These are phyloP conservation scores for Pinna nobilis DNA, from an alignment of 1,140 invertebrate genomes.

Conservation along the genomic window DNA sequence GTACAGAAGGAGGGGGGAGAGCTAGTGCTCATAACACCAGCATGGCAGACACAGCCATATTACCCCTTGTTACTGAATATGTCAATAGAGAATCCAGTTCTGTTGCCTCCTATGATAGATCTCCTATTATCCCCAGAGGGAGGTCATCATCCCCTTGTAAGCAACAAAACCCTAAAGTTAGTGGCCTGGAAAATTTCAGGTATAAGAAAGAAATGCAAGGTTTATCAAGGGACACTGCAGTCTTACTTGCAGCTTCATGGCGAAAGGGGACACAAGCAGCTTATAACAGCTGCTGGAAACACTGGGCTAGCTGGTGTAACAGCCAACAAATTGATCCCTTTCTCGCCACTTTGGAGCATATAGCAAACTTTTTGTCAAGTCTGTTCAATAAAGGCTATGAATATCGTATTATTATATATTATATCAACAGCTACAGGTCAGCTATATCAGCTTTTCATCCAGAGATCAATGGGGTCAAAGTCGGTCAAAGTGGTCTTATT, in stretches of 20 bases:
- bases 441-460: conserved; percentile 26
- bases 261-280: conserved; percentile 8
- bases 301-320: conserved; percentile 40
- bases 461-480: conserved; percentile 16
- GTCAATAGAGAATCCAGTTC: conserved; percentile 12
- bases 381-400: conserved; percentile 9
- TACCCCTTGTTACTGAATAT: conserved; percentile 14
- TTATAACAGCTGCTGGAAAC: conserved; percentile 39
- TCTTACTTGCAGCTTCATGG: conserved; percentile 1
- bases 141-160: background rate
- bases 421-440: conserved; percentile 38
- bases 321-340: conserved; percentile 32
- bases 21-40: background rate
- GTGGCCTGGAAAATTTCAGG: conserved; percentile 10
- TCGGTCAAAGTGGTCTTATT: conserved; percentile 12
- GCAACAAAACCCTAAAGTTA: background rate
- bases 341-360: conserved; percentile 26
- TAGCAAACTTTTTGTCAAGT: conserved; percentile 22
- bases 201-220: background rate
- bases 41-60: conserved; percentile 20
- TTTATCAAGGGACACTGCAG: background rate
- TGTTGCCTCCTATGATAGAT: conserved; percentile 10
- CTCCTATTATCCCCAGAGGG: background rate
- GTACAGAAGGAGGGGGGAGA: background rate
- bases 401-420: conserved; percentile 27